Conservation (phyloP, 2,888 invertebrate genomes). For the Coremacera marginata region DNA sequence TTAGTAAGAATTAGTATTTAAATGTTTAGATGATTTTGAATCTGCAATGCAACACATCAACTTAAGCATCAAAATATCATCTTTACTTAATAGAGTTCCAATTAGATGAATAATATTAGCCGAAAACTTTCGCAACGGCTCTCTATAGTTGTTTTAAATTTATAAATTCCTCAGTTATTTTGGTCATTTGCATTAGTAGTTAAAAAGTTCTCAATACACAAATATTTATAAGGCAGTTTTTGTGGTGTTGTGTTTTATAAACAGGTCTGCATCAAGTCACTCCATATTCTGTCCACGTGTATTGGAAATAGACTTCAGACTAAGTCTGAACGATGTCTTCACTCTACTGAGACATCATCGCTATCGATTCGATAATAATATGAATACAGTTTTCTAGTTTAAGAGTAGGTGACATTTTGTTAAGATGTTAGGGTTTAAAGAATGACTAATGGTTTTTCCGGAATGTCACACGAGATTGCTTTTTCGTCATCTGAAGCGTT, state of each 20-base stretch:
- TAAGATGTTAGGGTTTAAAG: slow-evolving; percentile 54
- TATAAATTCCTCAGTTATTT: slow-evolving; percentile 12
- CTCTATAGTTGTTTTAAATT: neutral
- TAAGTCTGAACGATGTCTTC: neutral
- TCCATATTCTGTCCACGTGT: neutral
- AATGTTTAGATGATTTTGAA: too few relatives aligned
- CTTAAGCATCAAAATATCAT: neutral
- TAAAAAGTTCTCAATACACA: slow-evolving; percentile 11
- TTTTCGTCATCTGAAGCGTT: slow-evolving; percentile 62
- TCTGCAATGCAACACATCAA: slow-evolving; percentile 10
- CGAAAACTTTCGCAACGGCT: neutral
- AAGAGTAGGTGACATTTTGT: neutral
- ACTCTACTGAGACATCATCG: neutral
- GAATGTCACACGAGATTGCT: slow-evolving; percentile 62
- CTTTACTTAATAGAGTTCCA: too few relatives aligned
- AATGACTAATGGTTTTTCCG: slow-evolving; percentile 66
- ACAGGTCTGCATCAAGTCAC: neutral
- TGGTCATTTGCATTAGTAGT: neutral
- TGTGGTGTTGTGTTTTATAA: slow-evolving; percentile 19
- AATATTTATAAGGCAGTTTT: slow-evolving; percentile 29
- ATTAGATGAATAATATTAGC: too few relatives aligned
- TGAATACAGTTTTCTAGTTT: slow-evolving; percentile 21
- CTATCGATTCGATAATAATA: neutral
- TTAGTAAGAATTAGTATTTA: too few relatives aligned
- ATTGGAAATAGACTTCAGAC: neutral